Evolutionary conservation across 2,888 invertebrate species (phyloP), one percentile per base, ranked within the genome.

Genomic region (Pristionchus fissidentatus): DNA sequence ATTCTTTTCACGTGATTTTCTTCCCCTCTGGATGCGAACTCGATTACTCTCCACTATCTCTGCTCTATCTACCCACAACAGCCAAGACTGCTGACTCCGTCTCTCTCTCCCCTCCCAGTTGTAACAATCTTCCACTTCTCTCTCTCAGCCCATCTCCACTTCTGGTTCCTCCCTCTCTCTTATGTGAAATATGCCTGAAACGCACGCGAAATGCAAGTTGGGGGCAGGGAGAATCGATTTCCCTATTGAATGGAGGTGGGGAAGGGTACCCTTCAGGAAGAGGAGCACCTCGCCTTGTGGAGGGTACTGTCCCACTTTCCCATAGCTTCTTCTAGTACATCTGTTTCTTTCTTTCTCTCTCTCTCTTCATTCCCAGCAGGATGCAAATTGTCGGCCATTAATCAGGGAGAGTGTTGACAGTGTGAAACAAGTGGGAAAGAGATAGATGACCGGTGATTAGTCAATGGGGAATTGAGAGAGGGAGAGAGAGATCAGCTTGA

Each of bases 321-420:
- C 19, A 29, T 62, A 35, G 43, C 46, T 75, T 13, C 46, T 15
- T 46, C 38, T 38, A 46, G 29, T 29, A 29, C 35, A 29, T 62
- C 62, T 62, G 32, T 10, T 19, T 49, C 49, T 49, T 19, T 19
- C 49, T 49, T 19, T 49, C 49, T 19, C 49, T 49, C 49, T 73
- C 46, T 75, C 75, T 75, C 38, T 46, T 75, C 38, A 15, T 75
- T 75, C 49, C 75, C 49, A 46, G 43, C 46, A 26, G 46, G 15
- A 75, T 75, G 75, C 75, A 75, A 75, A 75, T 75, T 29, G 46
- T 46, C n/a, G n/a, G 75, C 26, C 29, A 57, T 79, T 41, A 79
- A 60, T 79, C 79, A 79, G 79, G 38, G 55, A 55, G 35, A 35
- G 13, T 13, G 49, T 49, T 29, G 75, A 38, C 35, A 38, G 32